These are phyloP conservation scores for Choloepus hoffmanni DNA, from an alignment of 2,113 vertebrate genomes.

Conservation along the genomic window DNA sequence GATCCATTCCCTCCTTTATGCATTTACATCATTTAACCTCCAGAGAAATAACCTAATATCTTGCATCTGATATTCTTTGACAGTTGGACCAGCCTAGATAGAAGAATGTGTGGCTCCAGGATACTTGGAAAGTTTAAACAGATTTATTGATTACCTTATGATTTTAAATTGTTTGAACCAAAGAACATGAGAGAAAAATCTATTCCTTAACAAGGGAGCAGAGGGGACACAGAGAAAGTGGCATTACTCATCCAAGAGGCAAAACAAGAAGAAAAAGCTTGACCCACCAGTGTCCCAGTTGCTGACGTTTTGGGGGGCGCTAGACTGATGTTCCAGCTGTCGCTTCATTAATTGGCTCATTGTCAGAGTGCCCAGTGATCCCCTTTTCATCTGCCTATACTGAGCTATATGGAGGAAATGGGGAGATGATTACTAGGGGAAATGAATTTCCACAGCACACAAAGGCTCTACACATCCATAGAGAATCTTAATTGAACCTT, in stretches of 20 bases:
- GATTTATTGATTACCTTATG: not conserved
- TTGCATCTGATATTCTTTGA: constrained; percentile 48
- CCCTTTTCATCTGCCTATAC: constrained; percentile 98
- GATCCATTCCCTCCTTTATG: constrained; percentile 15
- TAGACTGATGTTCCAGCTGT: constrained; percentile 99
- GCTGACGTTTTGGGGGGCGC: constrained; percentile 98
- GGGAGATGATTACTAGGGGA: constrained; percentile 80
- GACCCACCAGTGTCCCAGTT: constrained; percentile 97
- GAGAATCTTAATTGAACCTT: constrained; percentile 44
- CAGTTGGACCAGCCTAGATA: not conserved
- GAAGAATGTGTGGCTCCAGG: not conserved
- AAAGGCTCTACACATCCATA: constrained; percentile 78
- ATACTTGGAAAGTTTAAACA: constrained; percentile 10
- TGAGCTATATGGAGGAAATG: constrained; percentile 93
- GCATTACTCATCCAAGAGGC: constrained; percentile 75
- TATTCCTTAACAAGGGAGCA: constrained; percentile 46
- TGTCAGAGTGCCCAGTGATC: constrained; percentile 96
- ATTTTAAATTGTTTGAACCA: constrained; percentile 53
- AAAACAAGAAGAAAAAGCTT: constrained; percentile 85
- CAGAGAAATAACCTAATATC: not conserved
- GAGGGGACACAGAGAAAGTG: constrained; percentile 67
- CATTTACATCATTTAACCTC: not conserved
- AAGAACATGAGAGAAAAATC: constrained; percentile 37
- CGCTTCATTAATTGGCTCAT: constrained; percentile 99
- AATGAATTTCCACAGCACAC: constrained; percentile 81